These are phyloP conservation scores for Malurus alboscapulatus DNA, from an alignment of 2,113 vertebrate genomes.

Conservation along the genomic window DNA sequence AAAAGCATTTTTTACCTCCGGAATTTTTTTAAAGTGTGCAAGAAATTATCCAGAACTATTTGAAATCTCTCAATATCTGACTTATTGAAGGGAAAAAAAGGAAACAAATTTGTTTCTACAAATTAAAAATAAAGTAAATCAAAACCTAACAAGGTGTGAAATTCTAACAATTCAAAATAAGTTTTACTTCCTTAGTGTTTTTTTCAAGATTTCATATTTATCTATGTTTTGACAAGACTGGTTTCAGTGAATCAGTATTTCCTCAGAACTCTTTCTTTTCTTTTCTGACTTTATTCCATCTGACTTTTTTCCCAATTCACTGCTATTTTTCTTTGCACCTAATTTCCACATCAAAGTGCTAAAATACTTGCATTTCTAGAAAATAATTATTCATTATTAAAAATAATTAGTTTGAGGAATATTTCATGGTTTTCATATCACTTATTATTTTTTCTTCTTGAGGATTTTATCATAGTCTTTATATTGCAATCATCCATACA, in stretches of 20 bases:
- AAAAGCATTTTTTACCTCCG: rapidly evolving
- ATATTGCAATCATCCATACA: not conserved
- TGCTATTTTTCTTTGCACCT: not conserved
- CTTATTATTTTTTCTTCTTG: not conserved
- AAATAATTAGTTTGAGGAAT: not conserved
- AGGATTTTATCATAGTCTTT: not conserved
- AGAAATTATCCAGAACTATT: not conserved
- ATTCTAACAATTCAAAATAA: not conserved
- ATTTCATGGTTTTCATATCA: not conserved
- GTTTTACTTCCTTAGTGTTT: not conserved
- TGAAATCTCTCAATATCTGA: not conserved
- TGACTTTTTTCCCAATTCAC: not conserved
- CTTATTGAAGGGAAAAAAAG: not conserved
- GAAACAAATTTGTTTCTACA: not conserved
- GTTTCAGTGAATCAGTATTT: not conserved
- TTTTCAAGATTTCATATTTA: not conserved
- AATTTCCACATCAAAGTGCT: not conserved
- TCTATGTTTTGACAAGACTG: not conserved
- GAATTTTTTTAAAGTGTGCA: not conserved
- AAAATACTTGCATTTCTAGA: not conserved
- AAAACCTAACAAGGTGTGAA: not conserved
- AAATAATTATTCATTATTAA: not conserved
- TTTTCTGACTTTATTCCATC: not conserved
- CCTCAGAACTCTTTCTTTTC: not conserved
- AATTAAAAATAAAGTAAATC: not conserved